These are phyloP conservation scores for Aporrectodea caliginosa DNA, from an alignment of 1,140 invertebrate genomes.

Conservation along the genomic window DNA sequence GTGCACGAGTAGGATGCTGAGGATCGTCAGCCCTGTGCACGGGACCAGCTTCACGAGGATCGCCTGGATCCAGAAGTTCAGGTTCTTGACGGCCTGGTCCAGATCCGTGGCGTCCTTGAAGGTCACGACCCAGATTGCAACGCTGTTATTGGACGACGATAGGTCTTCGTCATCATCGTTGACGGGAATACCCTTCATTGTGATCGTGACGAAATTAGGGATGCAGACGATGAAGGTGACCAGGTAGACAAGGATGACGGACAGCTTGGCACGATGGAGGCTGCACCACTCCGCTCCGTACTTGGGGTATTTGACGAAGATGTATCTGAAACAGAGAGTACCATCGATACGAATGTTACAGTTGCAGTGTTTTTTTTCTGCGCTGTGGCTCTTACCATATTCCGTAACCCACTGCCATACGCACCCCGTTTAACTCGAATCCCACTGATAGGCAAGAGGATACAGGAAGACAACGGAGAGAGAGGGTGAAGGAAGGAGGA, in stretches of 20 bases:
- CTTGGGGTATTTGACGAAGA: constrained; percentile 49
- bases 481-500: no score
- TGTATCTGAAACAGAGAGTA: no score
- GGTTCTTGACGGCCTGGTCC: constrained; percentile 57
- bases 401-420: no score
- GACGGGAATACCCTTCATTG: constrained; percentile 53
- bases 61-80: constrained; percentile 83
- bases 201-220: constrained; percentile 71
- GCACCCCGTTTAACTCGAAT: no score
- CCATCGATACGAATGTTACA: no score
- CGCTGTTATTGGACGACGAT: neutral
- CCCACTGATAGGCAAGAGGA: no score
- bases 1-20: constrained; percentile 72
- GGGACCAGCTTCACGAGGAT: constrained; percentile 82
- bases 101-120: constrained; percentile 35
- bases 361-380: no score
- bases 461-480: no score
- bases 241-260: constrained; percentile 69
- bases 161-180: neutral
- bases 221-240: constrained; percentile 72
- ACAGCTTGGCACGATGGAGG: constrained; percentile 69
- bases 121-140: neutral
- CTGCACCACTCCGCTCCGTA: constrained; percentile 64
- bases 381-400: no score
- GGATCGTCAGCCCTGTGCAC: constrained; percentile 74